These are phyloP conservation scores for Dermolepida albohirtum DNA, from an alignment of 2,888 invertebrate genomes.

Conservation along the genomic window DNA sequence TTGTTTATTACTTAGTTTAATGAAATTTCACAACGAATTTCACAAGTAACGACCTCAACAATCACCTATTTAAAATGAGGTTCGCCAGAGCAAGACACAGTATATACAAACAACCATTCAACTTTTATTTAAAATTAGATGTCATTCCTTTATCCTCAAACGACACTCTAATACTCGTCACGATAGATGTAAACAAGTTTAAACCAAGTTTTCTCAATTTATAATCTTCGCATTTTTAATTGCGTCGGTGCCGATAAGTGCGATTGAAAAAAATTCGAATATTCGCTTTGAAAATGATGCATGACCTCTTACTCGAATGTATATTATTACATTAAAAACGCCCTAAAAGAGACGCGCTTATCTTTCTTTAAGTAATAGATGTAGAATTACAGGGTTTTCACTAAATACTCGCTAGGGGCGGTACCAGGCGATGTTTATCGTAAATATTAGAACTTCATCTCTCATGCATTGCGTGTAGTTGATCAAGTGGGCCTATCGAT, in stretches of 20 bases:
- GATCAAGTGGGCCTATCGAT: too few species aligned
- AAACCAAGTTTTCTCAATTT: background rate
- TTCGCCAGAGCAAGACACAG: too few species aligned
- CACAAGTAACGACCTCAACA: too few species aligned
- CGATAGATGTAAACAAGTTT: background rate
- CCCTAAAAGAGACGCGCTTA: conserved; percentile 44
- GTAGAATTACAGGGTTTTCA: conserved; percentile 50
- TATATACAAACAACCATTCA: too few species aligned
- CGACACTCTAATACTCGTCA: background rate
- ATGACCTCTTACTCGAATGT: conserved; percentile 32
- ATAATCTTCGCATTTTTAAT: conserved; percentile 20
- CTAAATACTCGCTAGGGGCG: conserved; percentile 48
- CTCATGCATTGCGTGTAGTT: background rate
- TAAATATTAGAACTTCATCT: conserved; percentile 47
- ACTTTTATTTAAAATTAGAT: too few species aligned
- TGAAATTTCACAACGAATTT: too few species aligned
- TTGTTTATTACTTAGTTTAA: too few species aligned
- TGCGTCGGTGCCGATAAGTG: background rate
- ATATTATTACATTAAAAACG: conserved; percentile 44
- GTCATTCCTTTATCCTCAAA: background rate
- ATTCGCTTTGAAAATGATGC: conserved; percentile 35
- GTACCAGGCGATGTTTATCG: conserved; percentile 49
- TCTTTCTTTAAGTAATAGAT: conserved; percentile 49
- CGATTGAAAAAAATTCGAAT: conserved; percentile 2
- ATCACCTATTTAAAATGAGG: too few species aligned